Conservation (phyloP, 2,113 vertebrate genomes). For the Fregetta grallaria region DNA sequence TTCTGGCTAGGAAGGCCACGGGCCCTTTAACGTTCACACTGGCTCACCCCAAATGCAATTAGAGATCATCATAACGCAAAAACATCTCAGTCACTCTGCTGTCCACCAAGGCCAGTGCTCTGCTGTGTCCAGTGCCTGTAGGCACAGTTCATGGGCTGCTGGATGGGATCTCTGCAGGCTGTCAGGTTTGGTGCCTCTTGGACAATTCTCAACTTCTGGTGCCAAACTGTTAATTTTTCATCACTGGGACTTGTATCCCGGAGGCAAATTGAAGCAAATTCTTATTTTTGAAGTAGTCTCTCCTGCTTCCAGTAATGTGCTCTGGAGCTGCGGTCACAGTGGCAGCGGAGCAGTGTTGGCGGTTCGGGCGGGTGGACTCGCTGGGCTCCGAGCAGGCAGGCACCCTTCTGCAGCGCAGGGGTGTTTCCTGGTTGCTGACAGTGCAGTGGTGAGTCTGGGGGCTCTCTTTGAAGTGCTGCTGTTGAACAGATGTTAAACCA, state of each 20-base stretch:
- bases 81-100: not conserved
- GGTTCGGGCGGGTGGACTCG: not conserved
- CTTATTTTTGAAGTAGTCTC: not conserved
- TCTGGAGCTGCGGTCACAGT: not conserved
- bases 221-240: not conserved
- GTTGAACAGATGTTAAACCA: not conserved
- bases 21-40: not conserved
- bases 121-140: not conserved
- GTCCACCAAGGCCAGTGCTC: not conserved
- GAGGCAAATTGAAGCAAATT: not conserved
- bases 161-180: not conserved
- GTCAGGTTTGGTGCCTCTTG: not conserved
- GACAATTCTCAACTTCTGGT: not conserved
- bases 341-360: not conserved
- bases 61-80: not conserved
- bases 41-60: conserved; percentile 19
- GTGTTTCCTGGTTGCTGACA: not conserved
- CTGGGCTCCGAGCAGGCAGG: not conserved
- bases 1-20: conserved; percentile 16
- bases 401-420: not conserved
- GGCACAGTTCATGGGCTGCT: not conserved
- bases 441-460: not conserved
- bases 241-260: not conserved
- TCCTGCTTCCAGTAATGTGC: not conserved
- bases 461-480: not conserved